Percentiles rank a stretch among this genome's conserved stretches.
Evolutionary conservation across 2,113 vertebrate genomes (phyloP).

Genomic region (Arvicanthis niloticus): DNA sequence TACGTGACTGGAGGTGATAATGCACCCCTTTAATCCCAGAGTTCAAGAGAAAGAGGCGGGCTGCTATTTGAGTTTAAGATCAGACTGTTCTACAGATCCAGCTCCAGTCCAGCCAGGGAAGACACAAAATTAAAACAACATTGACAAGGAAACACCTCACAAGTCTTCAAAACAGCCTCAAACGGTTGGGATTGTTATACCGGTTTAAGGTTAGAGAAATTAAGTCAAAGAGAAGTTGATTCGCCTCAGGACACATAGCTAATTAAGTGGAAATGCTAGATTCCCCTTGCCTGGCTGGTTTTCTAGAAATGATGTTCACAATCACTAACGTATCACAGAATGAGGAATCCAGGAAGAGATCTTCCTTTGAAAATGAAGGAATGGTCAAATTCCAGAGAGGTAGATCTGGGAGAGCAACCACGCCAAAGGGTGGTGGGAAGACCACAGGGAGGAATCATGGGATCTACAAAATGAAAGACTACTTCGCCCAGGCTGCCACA

Average conservation of each 20-base stretch:
- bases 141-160: neutral
- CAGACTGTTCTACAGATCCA: neutral
- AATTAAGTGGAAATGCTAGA: neutral
- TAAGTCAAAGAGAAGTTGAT: conserved; percentile 1
- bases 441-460: neutral
- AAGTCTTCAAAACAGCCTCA: conserved; percentile 12
- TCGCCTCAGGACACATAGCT: neutral
- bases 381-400: neutral
- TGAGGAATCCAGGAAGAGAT: conserved; percentile 22
- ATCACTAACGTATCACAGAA: neutral
- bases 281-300: neutral
- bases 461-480: neutral
- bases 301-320: neutral
- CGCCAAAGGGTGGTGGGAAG: neutral
- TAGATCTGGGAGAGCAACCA: neutral
- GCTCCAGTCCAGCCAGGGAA: neutral
- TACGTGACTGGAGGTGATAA: neutral
- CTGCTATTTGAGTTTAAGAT: neutral
- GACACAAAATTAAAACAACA: neutral
- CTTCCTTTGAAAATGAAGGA: conserved; percentile 9
- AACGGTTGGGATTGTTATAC: neutral
- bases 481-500: neutral
- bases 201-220: neutral
- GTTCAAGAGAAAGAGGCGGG: neutral
- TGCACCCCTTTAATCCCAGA: neutral